Percentiles rank a stretch among this genome's conserved stretches.
phyloP scores from a whole-genome alignment of 1,140 invertebrate genomes.

The Sitobion miscanthi region DNA sequence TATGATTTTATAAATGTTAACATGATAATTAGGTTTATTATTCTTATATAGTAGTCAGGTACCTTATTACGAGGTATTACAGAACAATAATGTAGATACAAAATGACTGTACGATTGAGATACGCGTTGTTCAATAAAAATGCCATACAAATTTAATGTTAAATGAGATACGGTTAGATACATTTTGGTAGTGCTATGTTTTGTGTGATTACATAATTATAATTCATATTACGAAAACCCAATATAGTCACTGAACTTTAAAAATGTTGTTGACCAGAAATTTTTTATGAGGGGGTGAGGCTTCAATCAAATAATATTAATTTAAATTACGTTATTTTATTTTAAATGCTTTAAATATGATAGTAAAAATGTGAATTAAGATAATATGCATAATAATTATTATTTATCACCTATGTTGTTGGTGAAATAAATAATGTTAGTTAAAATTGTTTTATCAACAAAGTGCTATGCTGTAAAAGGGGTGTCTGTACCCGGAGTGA shows the following conservation, averaged over 20 bases:
- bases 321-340: background rate
- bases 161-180: background rate
- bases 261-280: background rate
- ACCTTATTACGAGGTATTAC: background rate
- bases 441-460: background rate
- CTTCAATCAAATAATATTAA: background rate
- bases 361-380: background rate
- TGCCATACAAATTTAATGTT: background rate
- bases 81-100: background rate
- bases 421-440: background rate
- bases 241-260: background rate
- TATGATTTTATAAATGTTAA: background rate
- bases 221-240: background rate
- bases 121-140: background rate
- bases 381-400: background rate
- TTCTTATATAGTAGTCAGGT: background rate
- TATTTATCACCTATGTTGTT: background rate
- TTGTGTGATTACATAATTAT: too few species aligned
- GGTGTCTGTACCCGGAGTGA: background rate
- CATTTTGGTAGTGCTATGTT: background rate
- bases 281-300: background rate
- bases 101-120: background rate
- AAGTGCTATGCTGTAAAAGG: background rate
- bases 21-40: background rate
- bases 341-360: background rate